Conservation (phyloP, 2,113 vertebrate genomes). For the Ptilorrhoa leucosticta region DNA sequence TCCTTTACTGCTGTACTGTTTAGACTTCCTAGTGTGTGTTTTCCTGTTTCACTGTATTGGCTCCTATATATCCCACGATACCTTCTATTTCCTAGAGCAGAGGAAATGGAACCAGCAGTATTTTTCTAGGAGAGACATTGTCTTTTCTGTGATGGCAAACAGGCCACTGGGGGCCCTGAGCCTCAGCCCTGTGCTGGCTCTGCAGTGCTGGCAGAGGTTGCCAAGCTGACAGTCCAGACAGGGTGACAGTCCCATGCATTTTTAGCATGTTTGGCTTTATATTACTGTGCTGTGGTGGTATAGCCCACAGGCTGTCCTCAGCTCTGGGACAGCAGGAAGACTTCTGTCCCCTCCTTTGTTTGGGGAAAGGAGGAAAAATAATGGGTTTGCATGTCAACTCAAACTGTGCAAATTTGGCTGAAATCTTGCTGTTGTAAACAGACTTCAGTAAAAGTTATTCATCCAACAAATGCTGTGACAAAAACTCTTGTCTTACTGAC, state of each 20-base stretch:
- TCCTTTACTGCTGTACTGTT: neutral
- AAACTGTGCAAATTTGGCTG: neutral
- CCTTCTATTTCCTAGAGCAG: neutral
- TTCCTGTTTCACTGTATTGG: neutral
- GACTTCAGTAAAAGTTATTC: neutral
- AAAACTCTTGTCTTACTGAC: neutral
- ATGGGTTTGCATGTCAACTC: neutral
- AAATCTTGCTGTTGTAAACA: neutral
- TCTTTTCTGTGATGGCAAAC: neutral
- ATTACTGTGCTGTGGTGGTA: neutral
- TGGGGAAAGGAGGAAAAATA: neutral
- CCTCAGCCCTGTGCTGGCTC: neutral
- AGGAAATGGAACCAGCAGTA: neutral
- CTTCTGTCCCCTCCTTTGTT: neutral
- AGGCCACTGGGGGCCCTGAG: neutral
- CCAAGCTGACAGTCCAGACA: neutral
- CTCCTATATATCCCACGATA: neutral
- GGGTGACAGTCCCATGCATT: neutral
- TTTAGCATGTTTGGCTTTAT: neutral
- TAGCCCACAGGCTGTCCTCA: rapidly evolving
- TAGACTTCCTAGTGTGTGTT: neutral
- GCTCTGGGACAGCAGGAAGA: neutral
- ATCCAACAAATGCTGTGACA: neutral
- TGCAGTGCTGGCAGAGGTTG: neutral
- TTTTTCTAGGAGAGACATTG: neutral